phyloP scores from a whole-genome alignment of 1,140 invertebrate genomes.

The Drosophila azteca region DNA sequence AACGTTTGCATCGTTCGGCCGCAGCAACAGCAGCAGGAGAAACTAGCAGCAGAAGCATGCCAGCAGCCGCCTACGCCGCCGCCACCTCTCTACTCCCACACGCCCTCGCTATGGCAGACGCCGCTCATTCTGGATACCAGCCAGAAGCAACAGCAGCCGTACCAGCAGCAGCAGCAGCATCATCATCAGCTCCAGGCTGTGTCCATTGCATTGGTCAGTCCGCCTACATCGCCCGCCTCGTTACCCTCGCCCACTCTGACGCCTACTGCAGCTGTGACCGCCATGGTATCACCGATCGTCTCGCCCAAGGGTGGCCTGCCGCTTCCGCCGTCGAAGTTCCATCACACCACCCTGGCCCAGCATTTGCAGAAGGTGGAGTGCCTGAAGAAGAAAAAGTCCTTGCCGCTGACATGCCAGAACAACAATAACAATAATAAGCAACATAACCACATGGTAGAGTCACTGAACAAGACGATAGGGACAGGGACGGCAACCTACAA shows the following conservation, averaged over 20 bases:
- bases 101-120: conserved; percentile 79
- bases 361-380: conserved; percentile 79
- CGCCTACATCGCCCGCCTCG: conserved; percentile 79
- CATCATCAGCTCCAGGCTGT: conserved; percentile 44
- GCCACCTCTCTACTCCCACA: conserved; percentile 70
- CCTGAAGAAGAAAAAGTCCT: conserved; percentile 66
- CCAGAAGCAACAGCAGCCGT: conserved; percentile 43
- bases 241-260: conserved; percentile 63
- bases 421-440: conserved; percentile 49
- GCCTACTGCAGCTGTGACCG: conserved; percentile 66
- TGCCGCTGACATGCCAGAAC: conserved; percentile 61
- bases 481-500: conserved; percentile 38
- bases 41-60: conserved; percentile 44
- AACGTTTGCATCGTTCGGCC: conserved; percentile 78
- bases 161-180: conserved; percentile 33
- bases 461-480: conserved; percentile 38
- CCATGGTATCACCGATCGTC: conserved; percentile 75
- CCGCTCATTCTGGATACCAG: conserved; percentile 72
- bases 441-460: conserved; percentile 35
- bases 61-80: conserved; percentile 41
- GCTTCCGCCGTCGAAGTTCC: conserved; percentile 79
- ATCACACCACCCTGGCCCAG: conserved; percentile 78
- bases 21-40: conserved; percentile 69
- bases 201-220: conserved; percentile 65
- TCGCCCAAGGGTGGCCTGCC: conserved; percentile 61